Conservation (phyloP, 2,888 invertebrate genomes). For the Crocallis elinguaria region DNA sequence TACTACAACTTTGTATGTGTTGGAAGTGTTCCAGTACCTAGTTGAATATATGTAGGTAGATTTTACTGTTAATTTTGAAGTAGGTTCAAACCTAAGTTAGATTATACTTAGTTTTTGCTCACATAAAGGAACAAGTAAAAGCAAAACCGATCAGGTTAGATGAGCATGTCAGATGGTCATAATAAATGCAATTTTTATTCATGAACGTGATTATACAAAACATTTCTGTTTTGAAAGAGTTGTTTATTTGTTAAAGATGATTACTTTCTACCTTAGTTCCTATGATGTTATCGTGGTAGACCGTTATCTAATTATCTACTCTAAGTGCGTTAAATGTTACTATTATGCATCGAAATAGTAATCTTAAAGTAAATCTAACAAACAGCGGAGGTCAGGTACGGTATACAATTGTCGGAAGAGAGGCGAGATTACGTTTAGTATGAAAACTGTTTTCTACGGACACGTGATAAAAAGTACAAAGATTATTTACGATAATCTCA, state of each 20-base stretch:
- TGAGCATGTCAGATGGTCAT: background rate
- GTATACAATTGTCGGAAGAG: conserved; percentile 52
- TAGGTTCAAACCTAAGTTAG: conserved; percentile 24
- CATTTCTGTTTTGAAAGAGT: background rate
- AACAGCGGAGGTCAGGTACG: conserved; percentile 61
- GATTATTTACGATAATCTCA: too few relatives aligned
- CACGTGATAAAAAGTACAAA: background rate
- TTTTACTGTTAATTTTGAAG: conserved; percentile 29
- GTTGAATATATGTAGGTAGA: conserved; percentile 29
- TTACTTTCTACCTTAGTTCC: background rate
- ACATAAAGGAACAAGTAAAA: background rate
- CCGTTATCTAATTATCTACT: conserved; percentile 27
- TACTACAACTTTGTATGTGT: conserved; percentile 27
- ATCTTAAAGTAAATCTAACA: conserved; percentile 47
- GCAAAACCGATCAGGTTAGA: too few relatives aligned
- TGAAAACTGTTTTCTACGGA: conserved; percentile 1
- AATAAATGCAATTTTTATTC: too few relatives aligned
- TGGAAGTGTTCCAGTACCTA: conserved; percentile 25
- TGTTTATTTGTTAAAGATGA: background rate
- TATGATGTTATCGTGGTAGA: conserved; percentile 23
- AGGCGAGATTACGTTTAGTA: conserved; percentile 11
- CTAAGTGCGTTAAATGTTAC: conserved; percentile 39
- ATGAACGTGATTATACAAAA: too few relatives aligned
- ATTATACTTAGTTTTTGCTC: background rate
- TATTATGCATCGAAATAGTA: conserved; percentile 50